A percentile compares a stretch with the other conserved stretches of the same genome.
Conservation (phyloP, 2,888 invertebrate genomes). For the Hyles lineata region DNA sequence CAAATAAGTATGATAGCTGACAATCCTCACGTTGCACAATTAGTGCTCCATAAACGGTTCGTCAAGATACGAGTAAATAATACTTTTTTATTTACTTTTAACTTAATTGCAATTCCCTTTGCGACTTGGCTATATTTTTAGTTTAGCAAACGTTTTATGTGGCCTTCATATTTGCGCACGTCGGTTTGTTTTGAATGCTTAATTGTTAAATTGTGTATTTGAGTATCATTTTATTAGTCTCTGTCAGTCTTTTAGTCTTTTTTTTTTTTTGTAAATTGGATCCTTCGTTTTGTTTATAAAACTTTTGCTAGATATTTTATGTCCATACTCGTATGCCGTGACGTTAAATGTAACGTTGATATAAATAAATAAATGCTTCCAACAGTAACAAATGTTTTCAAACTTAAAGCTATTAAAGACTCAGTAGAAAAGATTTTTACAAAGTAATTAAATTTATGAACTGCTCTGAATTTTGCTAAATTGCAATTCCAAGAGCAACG, state of each 20-base stretch:
- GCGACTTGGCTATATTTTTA: constrained; percentile 7
- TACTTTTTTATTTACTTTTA: constrained; percentile 24
- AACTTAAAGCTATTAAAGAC: too few relatives aligned
- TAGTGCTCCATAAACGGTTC: not conserved
- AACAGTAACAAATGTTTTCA: too few relatives aligned
- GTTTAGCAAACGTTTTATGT: constrained; percentile 7
- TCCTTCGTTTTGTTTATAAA: not conserved
- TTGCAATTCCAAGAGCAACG: too few relatives aligned
- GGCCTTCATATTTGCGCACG: not conserved
- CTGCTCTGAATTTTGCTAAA: too few relatives aligned
- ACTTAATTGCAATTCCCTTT: constrained; percentile 9
- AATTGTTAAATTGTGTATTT: not conserved
- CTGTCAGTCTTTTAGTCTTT: not conserved
- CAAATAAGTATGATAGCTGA: not conserved
- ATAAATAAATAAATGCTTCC: too few relatives aligned
- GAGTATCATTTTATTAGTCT: not conserved
- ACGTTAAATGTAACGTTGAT: too few relatives aligned
- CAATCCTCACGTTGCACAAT: not conserved
- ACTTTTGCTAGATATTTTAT: too few relatives aligned
- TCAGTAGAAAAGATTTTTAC: too few relatives aligned
- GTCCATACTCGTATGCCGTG: too few relatives aligned
- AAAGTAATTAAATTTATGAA: too few relatives aligned
- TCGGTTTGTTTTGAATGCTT: not conserved
- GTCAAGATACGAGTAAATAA: constrained; percentile 17
- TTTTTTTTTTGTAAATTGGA: not conserved